phyloP scores from a whole-genome alignment of 2,113 vertebrate species.

The Mormyrus lacerda region DNA sequence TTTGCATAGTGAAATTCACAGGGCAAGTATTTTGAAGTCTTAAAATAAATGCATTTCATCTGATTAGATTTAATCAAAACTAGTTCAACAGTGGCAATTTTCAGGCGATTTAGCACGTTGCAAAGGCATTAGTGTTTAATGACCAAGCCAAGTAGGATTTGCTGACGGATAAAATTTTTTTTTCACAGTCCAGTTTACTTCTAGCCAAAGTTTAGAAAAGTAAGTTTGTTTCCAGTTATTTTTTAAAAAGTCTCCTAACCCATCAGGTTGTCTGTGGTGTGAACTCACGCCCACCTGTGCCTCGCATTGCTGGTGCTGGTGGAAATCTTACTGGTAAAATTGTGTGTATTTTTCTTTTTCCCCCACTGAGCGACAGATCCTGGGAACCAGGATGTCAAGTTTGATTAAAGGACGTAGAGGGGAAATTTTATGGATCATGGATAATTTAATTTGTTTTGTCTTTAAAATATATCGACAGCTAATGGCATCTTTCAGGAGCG shows the following conservation, averaged over 20 bases:
- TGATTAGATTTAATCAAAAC: background rate
- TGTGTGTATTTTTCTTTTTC: background rate
- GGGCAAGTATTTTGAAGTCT: background rate
- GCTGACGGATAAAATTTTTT: background rate
- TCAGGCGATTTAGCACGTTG: background rate
- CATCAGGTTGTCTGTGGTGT: background rate
- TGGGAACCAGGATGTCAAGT: background rate
- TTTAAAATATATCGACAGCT: background rate
- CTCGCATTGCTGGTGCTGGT: background rate
- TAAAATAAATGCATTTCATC: background rate
- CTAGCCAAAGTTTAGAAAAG: background rate
- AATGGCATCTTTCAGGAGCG: background rate
- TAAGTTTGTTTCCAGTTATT: background rate
- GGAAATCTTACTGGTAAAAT: background rate
- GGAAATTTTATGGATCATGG: background rate
- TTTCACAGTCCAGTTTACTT: background rate
- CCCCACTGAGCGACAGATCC: background rate
- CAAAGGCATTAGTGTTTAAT: background rate
- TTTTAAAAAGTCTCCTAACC: background rate
- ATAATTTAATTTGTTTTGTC: background rate
- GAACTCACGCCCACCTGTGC: background rate
- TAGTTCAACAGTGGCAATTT: background rate
- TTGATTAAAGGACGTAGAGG: background rate
- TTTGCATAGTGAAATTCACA: background rate
- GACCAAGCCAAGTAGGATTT: background rate